These are phyloP conservation scores for Phyllotis vaccarum DNA, from an alignment of 2,797 vertebrate species.

Conservation along the genomic window DNA sequence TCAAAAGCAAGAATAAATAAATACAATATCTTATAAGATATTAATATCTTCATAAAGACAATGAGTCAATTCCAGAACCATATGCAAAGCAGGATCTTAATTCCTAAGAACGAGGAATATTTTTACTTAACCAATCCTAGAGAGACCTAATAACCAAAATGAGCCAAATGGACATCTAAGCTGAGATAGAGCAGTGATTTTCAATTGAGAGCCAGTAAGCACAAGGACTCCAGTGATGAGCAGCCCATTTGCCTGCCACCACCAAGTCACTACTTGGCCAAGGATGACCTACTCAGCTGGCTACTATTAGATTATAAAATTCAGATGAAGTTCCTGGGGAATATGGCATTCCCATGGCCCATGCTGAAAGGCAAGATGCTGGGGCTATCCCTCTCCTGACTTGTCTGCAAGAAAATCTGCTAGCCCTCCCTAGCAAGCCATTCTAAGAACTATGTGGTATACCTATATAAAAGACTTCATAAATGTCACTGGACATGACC, in stretches of 20 bases:
- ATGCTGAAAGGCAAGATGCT: neutral
- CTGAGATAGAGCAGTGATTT: neutral
- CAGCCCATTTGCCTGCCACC: neutral
- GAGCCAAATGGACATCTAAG: accelerated
- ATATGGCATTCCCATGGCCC: neutral
- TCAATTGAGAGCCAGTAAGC: neutral
- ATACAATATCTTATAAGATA: neutral
- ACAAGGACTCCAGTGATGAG: neutral
- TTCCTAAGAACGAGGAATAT: too few relatives aligned
- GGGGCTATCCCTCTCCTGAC: neutral
- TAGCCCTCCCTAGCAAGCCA: neutral
- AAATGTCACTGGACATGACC: neutral
- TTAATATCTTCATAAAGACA: neutral
- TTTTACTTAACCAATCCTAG: neutral
- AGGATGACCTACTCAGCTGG: neutral
- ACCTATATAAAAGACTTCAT: neutral
- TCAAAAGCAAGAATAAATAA: neutral
- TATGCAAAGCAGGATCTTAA: neutral
- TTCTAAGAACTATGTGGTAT: accelerated
- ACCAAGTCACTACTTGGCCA: neutral
- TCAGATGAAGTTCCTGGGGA: neutral
- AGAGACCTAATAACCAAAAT: neutral
- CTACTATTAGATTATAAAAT: neutral
- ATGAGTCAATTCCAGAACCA: neutral
- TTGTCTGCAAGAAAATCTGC: neutral